Conservation (phyloP, 1,140 invertebrate species). For the Trichogramma pretiosum region DNA sequence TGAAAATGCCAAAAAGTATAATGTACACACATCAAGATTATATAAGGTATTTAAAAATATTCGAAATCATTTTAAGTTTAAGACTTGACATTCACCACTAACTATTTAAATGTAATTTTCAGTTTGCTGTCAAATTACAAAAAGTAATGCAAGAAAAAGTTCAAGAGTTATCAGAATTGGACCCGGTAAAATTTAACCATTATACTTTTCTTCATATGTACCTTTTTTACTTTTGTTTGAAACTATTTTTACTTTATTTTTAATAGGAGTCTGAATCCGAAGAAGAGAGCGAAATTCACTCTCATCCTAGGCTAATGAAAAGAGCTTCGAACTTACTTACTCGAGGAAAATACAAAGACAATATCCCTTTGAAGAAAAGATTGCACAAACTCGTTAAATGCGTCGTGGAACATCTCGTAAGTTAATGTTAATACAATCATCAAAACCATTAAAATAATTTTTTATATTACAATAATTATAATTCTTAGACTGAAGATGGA, state of each 20-base stretch:
- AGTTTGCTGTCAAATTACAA: conserved; percentile 72
- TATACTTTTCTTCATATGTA: not conserved
- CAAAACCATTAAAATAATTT: conserved; percentile 1
- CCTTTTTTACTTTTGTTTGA: not conserved
- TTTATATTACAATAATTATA: conserved; percentile 3
- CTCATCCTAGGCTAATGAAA: conserved; percentile 43
- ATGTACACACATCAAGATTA: conserved; percentile 75
- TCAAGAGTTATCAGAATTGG: conserved; percentile 70
- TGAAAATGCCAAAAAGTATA: conserved; percentile 94
- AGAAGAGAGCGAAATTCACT: conserved; percentile 42
- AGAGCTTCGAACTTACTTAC: conserved; percentile 46
- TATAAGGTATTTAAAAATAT: conserved; percentile 58
- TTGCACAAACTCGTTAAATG: conserved; percentile 66
- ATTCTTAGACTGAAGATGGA: conserved; percentile 62
- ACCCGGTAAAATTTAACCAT: conserved; percentile 50
- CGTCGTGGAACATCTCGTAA: conserved; percentile 66
- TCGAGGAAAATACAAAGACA: conserved; percentile 50
- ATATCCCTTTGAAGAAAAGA: conserved; percentile 63
- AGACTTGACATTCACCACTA: conserved; percentile 10
- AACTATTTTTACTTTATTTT: conserved; percentile 3
- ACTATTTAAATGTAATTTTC: conserved; percentile 23
- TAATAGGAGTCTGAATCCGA: conserved; percentile 49
- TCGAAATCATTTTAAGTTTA: conserved; percentile 6
- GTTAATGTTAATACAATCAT: conserved; percentile 25
- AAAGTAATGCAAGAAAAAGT: conserved; percentile 78